These are phyloP conservation scores for Lerema accius DNA, from an alignment of 1,140 invertebrate species.

Conservation along the genomic window DNA sequence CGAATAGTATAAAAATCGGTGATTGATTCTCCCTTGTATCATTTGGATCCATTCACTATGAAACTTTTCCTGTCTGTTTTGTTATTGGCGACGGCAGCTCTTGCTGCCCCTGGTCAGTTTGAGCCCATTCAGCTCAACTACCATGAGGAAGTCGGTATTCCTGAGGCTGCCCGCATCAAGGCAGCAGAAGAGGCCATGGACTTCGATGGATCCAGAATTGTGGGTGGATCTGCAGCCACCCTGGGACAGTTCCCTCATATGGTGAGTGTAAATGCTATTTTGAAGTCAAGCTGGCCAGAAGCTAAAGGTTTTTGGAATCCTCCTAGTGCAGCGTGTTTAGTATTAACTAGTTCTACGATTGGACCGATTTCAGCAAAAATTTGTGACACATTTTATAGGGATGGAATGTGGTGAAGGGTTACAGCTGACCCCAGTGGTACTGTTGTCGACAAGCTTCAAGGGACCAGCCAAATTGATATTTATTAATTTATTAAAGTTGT, in stretches of 20 bases:
- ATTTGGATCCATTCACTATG: not conserved
- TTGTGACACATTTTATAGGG: too few relatives aligned
- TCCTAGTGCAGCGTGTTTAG: too few relatives aligned
- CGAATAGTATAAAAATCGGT: not conserved
- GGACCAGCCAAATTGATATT: too few relatives aligned
- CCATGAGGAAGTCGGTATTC: slow-evolving; percentile 5
- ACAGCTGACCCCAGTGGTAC: too few relatives aligned
- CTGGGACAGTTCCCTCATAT: slow-evolving; percentile 32
- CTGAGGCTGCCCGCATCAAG: slow-evolving; percentile 25
- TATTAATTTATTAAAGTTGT: too few relatives aligned
- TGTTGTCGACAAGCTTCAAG: too few relatives aligned
- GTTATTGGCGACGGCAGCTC: slow-evolving; percentile 4
- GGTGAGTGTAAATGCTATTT: slow-evolving; percentile 35
- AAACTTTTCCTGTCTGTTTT: not conserved
- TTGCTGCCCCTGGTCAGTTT: slow-evolving; percentile 7
- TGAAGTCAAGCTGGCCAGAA: too few relatives aligned
- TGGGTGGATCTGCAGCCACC: not conserved
- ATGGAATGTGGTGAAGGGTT: too few relatives aligned
- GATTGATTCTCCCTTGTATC: too few relatives aligned
- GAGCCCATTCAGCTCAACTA: slow-evolving; percentile 13
- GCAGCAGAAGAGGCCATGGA: slow-evolving; percentile 27
- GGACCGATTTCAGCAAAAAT: too few relatives aligned
- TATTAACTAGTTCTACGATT: too few relatives aligned
- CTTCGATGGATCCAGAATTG: slow-evolving; percentile 38
- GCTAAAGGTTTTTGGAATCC: too few relatives aligned